Base-by-base conservation (phyloP, 53 echinoderm and acorn worm species). In the Hippasteria phrygiana region DNA sequence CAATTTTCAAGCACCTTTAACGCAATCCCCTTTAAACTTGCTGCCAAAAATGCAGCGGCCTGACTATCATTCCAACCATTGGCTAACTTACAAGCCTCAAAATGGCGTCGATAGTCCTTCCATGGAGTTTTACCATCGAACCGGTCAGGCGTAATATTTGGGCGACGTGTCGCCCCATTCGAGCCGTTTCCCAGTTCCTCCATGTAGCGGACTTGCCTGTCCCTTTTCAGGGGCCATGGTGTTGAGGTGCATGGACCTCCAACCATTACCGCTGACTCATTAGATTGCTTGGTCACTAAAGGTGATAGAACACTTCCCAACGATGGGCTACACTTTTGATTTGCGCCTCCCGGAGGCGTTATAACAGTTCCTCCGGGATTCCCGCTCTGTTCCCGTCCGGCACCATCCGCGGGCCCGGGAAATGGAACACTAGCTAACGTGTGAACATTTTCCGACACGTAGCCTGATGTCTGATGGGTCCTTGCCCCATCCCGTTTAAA, bases 121-220 rank as follows among this genome's bases (percentile, higher is more conserved):
- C 82, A 82, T 24, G 82, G 80, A 8, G 62, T 41, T 55, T 80
- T 80, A 9, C 80, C 80, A 48, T 77, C 77, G 51, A 51, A 77
- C 77, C 51, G 77, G 28, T 77, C 51, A 24, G 77, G 77, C 11
- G 13, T 77, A 47, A 77, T 77, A 48, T 37, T 62, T 5, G 79
- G 79, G 35, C 79, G 79, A 35, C 62, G 27, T 65, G 14, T 20
- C 40, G 82, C 82, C 28, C 46, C 40, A 33, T 66, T 66, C 34
- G 16, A 66, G 20, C 40, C 39, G 7, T 37, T n/a, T 18, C 3
- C 39, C 28, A 5, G 39, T 71, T 71, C 16, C 2, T 39, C 71
- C 40, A 40, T 71, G 28, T 31, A 66, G 5, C 20, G 2, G 20
- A 65, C 65, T 39, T 71, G 71, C 38, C 40, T n/a, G 20, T 8